These are phyloP conservation scores for Dryobates pubescens DNA, from an alignment of 2,797 vertebrate species.

Conservation along the genomic window DNA sequence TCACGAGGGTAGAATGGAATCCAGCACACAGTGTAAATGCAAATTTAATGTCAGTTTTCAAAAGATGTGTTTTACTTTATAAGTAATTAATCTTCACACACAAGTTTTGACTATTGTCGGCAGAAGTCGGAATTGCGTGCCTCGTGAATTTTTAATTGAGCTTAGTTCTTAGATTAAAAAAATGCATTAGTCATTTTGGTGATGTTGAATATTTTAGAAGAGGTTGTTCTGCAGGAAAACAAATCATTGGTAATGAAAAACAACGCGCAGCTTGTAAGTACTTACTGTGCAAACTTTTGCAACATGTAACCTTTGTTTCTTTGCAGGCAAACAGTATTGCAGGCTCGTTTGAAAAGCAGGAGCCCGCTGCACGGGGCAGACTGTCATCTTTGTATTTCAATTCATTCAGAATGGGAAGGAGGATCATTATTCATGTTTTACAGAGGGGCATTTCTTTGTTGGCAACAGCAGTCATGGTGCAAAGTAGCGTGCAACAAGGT, in stretches of 20 bases:
- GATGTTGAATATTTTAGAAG: conserved; percentile 87
- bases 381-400: background rate
- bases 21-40: conserved; percentile 60
- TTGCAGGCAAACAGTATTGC: conserved; percentile 11
- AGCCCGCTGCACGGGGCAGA: background rate
- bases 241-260: conserved; percentile 76
- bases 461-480: background rate
- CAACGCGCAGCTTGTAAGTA: conserved; percentile 65
- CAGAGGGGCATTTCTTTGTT: background rate
- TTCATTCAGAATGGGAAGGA: background rate
- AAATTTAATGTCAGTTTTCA: conserved; percentile 82
- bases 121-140: conserved; percentile 91
- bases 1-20: conserved; percentile 43
- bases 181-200: conserved; percentile 88
- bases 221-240: conserved; percentile 83
- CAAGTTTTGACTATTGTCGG: conserved; percentile 85
- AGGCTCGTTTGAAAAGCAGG: conserved; percentile 20
- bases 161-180: conserved; percentile 83
- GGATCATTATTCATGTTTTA: background rate
- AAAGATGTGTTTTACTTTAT: conserved; percentile 84
- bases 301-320: conserved; percentile 43
- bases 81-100: conserved; percentile 88
- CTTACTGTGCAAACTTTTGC: conserved; percentile 58
- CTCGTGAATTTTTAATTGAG: conserved; percentile 91
- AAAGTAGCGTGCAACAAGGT: rapidly evolving